These are phyloP conservation scores for Ennomos fuscantarius DNA, from an alignment of 2,888 invertebrate genomes.

Conservation along the genomic window DNA sequence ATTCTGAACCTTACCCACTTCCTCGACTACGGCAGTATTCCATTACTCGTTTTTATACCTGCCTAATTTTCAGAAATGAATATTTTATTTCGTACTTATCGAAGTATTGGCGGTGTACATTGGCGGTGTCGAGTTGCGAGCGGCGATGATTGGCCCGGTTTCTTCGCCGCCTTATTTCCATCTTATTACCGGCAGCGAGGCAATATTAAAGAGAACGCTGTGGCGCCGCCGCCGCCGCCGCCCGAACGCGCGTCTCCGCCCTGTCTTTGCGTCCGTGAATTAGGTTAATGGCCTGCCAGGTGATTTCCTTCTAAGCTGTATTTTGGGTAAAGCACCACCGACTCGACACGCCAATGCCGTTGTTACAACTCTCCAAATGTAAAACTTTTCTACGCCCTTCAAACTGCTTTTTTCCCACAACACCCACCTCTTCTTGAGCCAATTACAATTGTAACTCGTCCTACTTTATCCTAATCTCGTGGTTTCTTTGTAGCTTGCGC, in stretches of 20 bases:
- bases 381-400: constrained; percentile 48
- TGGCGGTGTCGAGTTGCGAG: constrained; percentile 70
- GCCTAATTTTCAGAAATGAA: constrained; percentile 39
- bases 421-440: constrained; percentile 15
- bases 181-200: constrained; percentile 81
- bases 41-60: constrained; percentile 36
- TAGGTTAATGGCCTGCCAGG: constrained; percentile 85
- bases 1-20: constrained; percentile 19
- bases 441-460: constrained; percentile 25
- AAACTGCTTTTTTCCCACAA: constrained; percentile 21
- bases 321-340: constrained; percentile 73
- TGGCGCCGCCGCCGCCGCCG: constrained; percentile 47
- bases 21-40: constrained; percentile 18
- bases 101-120: constrained; percentile 47
- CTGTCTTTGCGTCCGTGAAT: constrained; percentile 84
- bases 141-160: constrained; percentile 79
- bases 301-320: constrained; percentile 82
- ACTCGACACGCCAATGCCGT: constrained; percentile 75
- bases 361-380: constrained; percentile 62
- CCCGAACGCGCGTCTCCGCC: constrained; percentile 75
- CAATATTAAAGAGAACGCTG: constrained; percentile 81
- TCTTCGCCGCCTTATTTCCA: constrained; percentile 82
- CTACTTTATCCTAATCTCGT: constrained; percentile 18
- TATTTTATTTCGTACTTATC: constrained; percentile 47
- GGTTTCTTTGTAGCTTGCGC: constrained; percentile 10